Evolutionary conservation across 2,113 vertebrate species (phyloP).

Genomic region (Percopsis transmontana): DNA sequence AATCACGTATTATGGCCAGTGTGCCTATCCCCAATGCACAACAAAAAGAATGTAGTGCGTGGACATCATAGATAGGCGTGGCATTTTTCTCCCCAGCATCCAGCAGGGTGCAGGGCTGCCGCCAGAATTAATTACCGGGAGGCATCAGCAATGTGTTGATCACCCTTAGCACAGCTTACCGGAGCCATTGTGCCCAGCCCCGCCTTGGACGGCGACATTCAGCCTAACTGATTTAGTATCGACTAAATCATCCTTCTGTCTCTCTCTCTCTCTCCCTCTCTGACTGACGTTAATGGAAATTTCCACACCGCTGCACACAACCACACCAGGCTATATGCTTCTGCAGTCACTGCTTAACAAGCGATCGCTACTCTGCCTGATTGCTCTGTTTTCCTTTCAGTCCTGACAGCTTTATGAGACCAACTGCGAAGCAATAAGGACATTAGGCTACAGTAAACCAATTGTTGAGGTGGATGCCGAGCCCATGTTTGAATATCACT

Average conservation of each 20-base stretch:
- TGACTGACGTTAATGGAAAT: conserved; percentile 31
- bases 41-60: too few relatives aligned
- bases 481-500: conserved; percentile 3
- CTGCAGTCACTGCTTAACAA: conserved; percentile 13
- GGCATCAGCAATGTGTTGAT: not conserved
- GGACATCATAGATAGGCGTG: too few relatives aligned
- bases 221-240: conserved; percentile 53
- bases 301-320: conserved; percentile 30
- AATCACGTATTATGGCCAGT: too few relatives aligned
- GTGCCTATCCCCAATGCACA: too few relatives aligned
- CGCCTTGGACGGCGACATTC: conserved; percentile 23
- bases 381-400: conserved; percentile 6
- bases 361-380: conserved; percentile 7
- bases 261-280: conserved; percentile 8
- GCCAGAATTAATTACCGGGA: too few relatives aligned
- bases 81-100: too few relatives aligned
- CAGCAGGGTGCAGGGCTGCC: too few relatives aligned
- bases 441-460: conserved; percentile 5
- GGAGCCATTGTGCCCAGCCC: not conserved
- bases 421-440: conserved; percentile 11
- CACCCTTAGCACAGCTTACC: not conserved
- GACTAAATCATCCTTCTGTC: conserved; percentile 17
- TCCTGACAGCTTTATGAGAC: conserved; percentile 22
- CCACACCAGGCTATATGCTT: conserved; percentile 12
- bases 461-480: conserved; percentile 22